Evolutionary conservation across 2,888 invertebrate genomes (phyloP), one percentile per base, ranked within the genome.

Genomic region (Meganola albula): DNA sequence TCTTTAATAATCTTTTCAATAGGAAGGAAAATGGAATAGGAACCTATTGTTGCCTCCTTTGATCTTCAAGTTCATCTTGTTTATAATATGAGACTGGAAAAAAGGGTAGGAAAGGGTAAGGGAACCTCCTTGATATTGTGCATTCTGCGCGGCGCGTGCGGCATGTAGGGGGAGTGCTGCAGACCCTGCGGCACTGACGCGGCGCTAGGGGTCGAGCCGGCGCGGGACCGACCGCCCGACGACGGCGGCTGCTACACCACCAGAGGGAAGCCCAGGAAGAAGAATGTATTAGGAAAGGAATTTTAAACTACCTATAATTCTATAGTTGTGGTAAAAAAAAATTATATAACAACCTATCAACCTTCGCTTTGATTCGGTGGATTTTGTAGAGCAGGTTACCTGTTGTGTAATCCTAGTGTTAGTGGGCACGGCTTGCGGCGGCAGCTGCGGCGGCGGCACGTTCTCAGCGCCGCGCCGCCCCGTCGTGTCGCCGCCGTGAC

Each of bases 391-490:
- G n/a, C n/a, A n/a, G n/a, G n/a, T n/a, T 28, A 86, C 87, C 82
- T 86, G 87, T 52, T 82, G 87, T 35, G 82, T 85, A 41, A 79
- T 51, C 51, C 85, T 73, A 22, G 75, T 53, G 55, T 78, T 87
- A 28, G 78, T 59, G 24, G 71, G 63, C 11, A 63, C 31, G 54
- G 83, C 76, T 32, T 77, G 84, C 34, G 66, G 62, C 32, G 80
- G 82, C 29, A 78, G 85, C 42, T 65, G 70, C 34, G 85, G 78
- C 25, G 89, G 89, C 31, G 90, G 90, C 55, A 90, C 89, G 63
- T 90, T 91, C 71, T 90, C 90, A 1, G 88, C 74, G 54, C 88
- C 89, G 24, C 88, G 83, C 34, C 89, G 83, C 35, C 88, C 87
- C 27, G 89, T 89, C 36, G 86, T 86, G 60, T 89, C 89, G 14